Conservation (phyloP, 1,140 invertebrate species). For the Bombus picipes region DNA sequence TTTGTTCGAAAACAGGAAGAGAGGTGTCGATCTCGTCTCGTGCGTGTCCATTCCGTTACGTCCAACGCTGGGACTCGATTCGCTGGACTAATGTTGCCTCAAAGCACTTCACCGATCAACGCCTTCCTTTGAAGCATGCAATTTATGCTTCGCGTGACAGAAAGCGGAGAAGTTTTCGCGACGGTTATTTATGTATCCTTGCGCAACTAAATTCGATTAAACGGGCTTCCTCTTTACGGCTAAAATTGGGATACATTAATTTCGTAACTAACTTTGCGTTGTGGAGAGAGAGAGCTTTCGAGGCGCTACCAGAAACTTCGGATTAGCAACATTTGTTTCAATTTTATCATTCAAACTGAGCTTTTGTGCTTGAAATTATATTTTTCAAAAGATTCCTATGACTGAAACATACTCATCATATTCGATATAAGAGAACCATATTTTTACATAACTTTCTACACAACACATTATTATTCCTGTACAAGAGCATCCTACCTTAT, state of each 20-base stretch:
- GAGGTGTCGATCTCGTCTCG: conserved; percentile 47
- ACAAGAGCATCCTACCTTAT: too few relatives aligned
- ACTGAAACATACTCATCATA: too few relatives aligned
- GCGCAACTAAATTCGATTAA: conserved; percentile 21
- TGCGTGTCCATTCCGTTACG: conserved; percentile 51
- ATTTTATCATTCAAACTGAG: neutral
- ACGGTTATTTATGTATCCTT: conserved; percentile 31
- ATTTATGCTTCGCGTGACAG: conserved; percentile 28
- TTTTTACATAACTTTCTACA: too few relatives aligned
- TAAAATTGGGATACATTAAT: conserved; percentile 2
- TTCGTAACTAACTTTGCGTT: neutral
- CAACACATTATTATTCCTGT: too few relatives aligned
- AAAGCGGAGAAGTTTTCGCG: conserved; percentile 30
- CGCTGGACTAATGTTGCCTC: conserved; percentile 60
- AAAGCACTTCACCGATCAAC: conserved; percentile 52
- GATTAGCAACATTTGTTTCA: neutral
- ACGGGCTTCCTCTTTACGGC: neutral
- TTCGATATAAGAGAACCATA: too few relatives aligned
- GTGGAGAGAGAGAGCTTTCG: neutral
- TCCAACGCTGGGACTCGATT: conserved; percentile 53
- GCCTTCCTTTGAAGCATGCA: conserved; percentile 13
- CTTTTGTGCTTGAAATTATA: neutral
- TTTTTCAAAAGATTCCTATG: too few relatives aligned
- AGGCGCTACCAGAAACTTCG: neutral
- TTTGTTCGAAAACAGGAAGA: conserved; percentile 49